phyloP scores from a whole-genome alignment of 2,113 vertebrate species.

The Accipiter virgatus region DNA sequence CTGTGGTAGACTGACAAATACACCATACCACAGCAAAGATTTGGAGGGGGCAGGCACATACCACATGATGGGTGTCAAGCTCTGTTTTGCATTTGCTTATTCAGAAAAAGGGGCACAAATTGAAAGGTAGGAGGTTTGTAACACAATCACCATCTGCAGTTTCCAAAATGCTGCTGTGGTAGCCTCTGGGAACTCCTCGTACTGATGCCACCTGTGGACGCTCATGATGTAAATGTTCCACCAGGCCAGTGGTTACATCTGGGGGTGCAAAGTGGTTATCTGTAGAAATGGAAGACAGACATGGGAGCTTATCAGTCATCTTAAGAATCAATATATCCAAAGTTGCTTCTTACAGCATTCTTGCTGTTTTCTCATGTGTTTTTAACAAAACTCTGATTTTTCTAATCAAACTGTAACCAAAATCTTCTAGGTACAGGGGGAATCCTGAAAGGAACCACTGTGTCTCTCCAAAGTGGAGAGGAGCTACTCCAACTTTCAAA shows the following conservation, averaged over 20 bases:
- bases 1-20: not conserved
- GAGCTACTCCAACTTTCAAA: not conserved
- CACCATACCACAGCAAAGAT: not conserved
- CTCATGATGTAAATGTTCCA: conserved; percentile 78
- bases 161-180: conserved; percentile 83
- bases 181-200: conserved; percentile 81
- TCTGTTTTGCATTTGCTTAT: not conserved
- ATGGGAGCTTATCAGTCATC: not conserved
- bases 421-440: not conserved
- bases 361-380: not conserved
- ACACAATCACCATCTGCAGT: conserved; percentile 90
- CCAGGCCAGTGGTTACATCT: conserved; percentile 90
- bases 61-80: not conserved
- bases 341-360: not conserved
- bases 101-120: not conserved
- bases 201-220: conserved; percentile 83
- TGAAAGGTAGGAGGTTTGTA: not conserved
- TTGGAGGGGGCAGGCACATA: not conserved
- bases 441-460: fast-evolving
- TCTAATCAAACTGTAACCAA: not conserved
- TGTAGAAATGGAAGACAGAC: conserved; percentile 70
- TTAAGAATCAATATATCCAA: not conserved
- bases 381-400: not conserved
- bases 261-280: conserved; percentile 90
- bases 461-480: not conserved